These are phyloP conservation scores for Oceanodroma tethys DNA, from an alignment of 2,113 vertebrate species.

Conservation along the genomic window DNA sequence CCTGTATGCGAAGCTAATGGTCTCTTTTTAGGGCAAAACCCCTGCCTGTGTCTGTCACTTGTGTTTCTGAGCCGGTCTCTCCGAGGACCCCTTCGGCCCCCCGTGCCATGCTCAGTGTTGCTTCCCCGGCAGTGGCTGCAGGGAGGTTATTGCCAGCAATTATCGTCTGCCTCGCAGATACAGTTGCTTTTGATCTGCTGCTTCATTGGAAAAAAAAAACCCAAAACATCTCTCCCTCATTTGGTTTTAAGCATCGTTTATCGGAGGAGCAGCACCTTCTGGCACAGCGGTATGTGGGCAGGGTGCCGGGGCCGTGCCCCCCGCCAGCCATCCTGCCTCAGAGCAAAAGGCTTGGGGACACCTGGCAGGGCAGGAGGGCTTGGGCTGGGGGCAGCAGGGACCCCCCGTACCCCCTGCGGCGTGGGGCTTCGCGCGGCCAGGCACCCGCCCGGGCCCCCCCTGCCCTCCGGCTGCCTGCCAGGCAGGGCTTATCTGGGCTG, in stretches of 20 bases:
- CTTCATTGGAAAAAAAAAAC: not conserved
- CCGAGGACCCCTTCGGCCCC: not conserved
- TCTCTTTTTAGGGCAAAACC: rapidly evolving
- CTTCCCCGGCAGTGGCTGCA: not conserved
- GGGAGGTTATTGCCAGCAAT: not conserved
- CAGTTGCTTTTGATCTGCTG: not conserved
- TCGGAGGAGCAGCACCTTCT: not conserved
- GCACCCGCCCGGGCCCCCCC: not conserved
- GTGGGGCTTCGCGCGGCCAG: rapidly evolving
- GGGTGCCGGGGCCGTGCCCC: not conserved
- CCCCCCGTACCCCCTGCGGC: rapidly evolving
- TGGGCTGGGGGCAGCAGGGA: not conserved
- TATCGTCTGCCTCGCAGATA: not conserved
- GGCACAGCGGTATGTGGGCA: rapidly evolving
- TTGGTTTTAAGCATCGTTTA: not conserved
- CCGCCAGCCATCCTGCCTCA: not conserved
- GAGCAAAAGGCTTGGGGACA: not conserved
- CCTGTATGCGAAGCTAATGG: rapidly evolving
- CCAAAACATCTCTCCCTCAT: not conserved
- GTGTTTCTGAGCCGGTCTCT: not conserved
- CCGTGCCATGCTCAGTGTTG: rapidly evolving
- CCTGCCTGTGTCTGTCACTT: not conserved
- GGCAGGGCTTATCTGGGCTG: not conserved
- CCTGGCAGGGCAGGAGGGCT: not conserved
- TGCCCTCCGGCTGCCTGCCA: not conserved